phyloP scores from a whole-genome alignment of 2,797 vertebrate genomes.

The Macrochelys suwanniensis region DNA sequence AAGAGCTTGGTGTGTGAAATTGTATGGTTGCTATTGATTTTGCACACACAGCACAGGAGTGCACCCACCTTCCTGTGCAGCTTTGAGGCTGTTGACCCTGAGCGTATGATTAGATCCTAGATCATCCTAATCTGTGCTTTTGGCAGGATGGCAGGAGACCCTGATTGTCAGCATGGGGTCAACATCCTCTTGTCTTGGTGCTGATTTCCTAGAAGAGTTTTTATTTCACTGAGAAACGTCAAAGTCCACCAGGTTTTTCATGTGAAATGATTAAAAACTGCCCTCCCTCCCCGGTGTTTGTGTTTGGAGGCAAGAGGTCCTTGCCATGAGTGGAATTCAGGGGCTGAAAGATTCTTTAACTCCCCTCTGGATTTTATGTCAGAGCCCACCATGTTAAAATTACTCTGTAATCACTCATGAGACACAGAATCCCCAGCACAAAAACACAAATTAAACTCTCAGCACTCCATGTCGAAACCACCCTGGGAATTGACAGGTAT shows the following conservation, averaged over 20 bases:
- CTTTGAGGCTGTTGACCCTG: neutral
- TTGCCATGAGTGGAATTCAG: accelerated
- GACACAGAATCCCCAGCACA: accelerated
- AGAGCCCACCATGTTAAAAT: accelerated
- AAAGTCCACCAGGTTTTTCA: accelerated
- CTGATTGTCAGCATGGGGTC: neutral
- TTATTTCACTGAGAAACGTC: neutral
- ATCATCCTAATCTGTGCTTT: neutral
- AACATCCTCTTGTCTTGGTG: accelerated
- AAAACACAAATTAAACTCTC: accelerated
- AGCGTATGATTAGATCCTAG: neutral
- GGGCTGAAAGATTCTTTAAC: neutral
- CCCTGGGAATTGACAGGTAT: accelerated
- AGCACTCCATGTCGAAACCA: neutral
- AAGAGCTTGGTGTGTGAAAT: too few relatives aligned
- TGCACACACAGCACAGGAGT: neutral
- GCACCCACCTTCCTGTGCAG: neutral
- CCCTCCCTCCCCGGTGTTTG: neutral
- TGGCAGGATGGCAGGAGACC: neutral
- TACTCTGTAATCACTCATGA: accelerated
- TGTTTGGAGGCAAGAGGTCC: neutral
- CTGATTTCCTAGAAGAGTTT: accelerated
- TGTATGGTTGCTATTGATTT: neutral
- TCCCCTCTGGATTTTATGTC: accelerated
- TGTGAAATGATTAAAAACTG: neutral